Conservation (phyloP, 2,888 invertebrate genomes). For the Ganaspis brasiliensis region DNA sequence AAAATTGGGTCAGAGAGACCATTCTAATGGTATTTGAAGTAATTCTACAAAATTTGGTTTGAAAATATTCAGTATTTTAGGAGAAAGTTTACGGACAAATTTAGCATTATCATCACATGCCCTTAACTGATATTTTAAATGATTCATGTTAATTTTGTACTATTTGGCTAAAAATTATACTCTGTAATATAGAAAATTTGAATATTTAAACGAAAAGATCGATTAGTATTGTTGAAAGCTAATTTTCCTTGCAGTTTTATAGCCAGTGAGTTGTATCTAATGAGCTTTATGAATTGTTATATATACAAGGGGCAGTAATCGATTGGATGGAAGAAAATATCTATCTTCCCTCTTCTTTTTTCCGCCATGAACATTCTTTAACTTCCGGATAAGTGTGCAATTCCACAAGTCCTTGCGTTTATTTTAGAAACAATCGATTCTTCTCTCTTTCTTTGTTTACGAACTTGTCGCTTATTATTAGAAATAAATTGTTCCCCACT, state of each 20-base stretch:
- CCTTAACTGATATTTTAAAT: too few species aligned
- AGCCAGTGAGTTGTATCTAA: not conserved
- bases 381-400: constrained; percentile 18
- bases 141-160: too few species aligned
- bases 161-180: too few species aligned
- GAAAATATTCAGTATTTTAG: too few species aligned
- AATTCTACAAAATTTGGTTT: too few species aligned
- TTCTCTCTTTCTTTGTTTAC: not conserved
- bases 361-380: constrained; percentile 18
- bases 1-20: too few species aligned
- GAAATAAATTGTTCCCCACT: not conserved
- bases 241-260: constrained; percentile 6
- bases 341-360: constrained; percentile 2
- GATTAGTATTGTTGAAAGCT: not conserved
- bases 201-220: not conserved
- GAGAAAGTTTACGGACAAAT: too few species aligned
- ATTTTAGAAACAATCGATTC: constrained; percentile 21
- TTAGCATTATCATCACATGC: too few species aligned
- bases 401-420: constrained; percentile 32
- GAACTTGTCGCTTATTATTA: not conserved
- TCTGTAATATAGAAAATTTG: not conserved
- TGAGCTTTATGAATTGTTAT: constrained; percentile 35
- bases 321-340: constrained; percentile 20
- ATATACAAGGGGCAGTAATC: constrained; percentile 9
- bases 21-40: too few species aligned